phyloP scores from a whole-genome alignment of 2,888 invertebrate genomes.

The Drosophila heteroneura region DNA sequence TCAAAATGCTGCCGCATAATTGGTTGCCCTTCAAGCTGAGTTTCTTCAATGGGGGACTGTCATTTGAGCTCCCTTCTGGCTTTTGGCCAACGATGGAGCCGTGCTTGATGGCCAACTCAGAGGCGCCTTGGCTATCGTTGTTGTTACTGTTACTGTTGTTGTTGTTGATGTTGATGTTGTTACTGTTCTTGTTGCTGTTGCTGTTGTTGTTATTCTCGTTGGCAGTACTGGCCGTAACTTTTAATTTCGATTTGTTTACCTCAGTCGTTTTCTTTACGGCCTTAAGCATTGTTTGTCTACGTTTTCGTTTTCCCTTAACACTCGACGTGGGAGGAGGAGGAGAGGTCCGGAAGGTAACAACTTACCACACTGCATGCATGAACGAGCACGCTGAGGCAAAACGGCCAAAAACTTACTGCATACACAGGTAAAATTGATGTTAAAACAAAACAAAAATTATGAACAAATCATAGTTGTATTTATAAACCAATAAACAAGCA shows the following conservation, averaged over 20 bases:
- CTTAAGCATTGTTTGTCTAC: slow-evolving; percentile 76
- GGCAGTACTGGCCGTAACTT: slow-evolving; percentile 68
- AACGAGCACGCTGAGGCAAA: slow-evolving; percentile 42
- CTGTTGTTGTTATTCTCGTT: slow-evolving; percentile 36
- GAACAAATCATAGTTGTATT: neutral
- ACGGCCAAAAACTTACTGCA: slow-evolving; percentile 24
- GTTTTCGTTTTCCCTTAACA: slow-evolving; percentile 35
- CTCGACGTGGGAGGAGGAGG: slow-evolving; percentile 29
- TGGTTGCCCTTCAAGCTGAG: slow-evolving; percentile 92
- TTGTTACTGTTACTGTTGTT: slow-evolving; percentile 2
- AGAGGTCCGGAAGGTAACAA: slow-evolving; percentile 47
- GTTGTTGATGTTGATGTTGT: slow-evolving; percentile 14
- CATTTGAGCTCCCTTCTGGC: slow-evolving; percentile 38
- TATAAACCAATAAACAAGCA: neutral
- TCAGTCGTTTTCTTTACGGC: slow-evolving; percentile 74
- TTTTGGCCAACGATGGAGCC: slow-evolving; percentile 39
- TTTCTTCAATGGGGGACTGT: slow-evolving; percentile 87
- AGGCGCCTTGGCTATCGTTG: slow-evolving; percentile 17
- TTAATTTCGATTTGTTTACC: slow-evolving; percentile 78
- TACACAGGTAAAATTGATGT: slow-evolving; percentile 6
- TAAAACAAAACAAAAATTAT: slow-evolving; percentile 10
- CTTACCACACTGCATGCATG: slow-evolving; percentile 71
- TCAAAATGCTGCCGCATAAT: slow-evolving; percentile 92
- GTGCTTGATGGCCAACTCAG: slow-evolving; percentile 47
- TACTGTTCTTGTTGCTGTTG: neutral